A percentile compares a stretch with the other conserved stretches of the same genome.
phyloP scores from a whole-genome alignment of 2,113 vertebrate species.

The Xiphorhynchus elegans region DNA sequence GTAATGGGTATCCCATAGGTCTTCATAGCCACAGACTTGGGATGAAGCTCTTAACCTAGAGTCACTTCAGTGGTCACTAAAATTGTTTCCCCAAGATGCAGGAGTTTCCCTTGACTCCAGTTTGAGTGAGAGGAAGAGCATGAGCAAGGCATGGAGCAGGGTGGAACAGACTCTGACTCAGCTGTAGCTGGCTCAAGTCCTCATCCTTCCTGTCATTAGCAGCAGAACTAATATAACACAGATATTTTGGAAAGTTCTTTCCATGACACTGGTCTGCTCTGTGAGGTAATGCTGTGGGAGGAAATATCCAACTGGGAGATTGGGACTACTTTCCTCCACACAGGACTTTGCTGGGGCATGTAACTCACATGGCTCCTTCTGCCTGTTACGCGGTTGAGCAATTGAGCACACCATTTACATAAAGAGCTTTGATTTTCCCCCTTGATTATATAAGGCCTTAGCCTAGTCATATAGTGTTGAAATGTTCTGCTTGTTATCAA shows the following conservation, averaged over 20 bases:
- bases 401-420: neutral
- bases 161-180: neutral
- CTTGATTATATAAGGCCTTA: neutral
- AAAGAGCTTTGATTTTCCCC: neutral
- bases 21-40: neutral
- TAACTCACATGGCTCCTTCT: neutral
- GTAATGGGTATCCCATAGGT: neutral
- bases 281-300: neutral
- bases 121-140: neutral
- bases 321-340: neutral
- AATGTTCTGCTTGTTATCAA: neutral
- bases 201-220: neutral
- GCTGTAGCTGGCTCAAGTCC: neutral
- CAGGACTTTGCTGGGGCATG: accelerated
- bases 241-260: neutral
- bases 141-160: neutral
- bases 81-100: neutral
- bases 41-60: neutral
- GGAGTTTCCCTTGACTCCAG: neutral
- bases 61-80: accelerated
- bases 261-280: neutral
- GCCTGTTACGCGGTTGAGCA: neutral
- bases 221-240: neutral
- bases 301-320: neutral
- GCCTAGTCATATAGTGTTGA: neutral